Percentiles rank a stretch among this genome's conserved stretches.
phyloP scores from a whole-genome alignment of 2,888 invertebrate genomes.

The Drosophila nr. medialis region DNA sequence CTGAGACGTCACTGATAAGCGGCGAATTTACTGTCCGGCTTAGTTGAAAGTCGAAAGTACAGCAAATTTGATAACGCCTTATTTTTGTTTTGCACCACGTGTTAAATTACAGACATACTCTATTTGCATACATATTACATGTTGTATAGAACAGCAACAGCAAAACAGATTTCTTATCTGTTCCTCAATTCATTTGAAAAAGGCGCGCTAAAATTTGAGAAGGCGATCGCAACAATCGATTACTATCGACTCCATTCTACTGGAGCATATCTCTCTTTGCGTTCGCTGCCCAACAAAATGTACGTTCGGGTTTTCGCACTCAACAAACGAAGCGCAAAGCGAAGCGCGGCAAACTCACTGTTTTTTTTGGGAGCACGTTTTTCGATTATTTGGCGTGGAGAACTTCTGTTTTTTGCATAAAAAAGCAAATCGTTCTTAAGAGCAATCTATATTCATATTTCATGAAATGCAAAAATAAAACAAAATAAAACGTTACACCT shows the following conservation, averaged over 20 bases:
- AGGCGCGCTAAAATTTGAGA: not conserved
- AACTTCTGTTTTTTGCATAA: not conserved
- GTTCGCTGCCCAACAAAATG: not conserved
- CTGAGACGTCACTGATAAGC: conserved; percentile 51
- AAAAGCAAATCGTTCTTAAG: not conserved
- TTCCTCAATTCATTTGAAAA: not conserved
- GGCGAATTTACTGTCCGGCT: not conserved
- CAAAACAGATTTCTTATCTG: conserved; percentile 22
- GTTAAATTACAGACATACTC: not conserved
- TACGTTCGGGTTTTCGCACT: not conserved
- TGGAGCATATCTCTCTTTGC: not conserved
- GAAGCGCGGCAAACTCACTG: not conserved
- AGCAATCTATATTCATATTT: not conserved
- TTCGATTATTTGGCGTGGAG: not conserved
- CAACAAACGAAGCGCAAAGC: not conserved
- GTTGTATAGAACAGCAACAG: conserved; percentile 11
- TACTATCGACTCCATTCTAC: conserved; percentile 27
- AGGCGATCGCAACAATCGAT: conserved; percentile 37
- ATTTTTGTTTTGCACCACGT: not conserved
- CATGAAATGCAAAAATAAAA: not conserved
- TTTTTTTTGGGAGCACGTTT: not conserved
- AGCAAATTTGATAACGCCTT: conserved; percentile 17
- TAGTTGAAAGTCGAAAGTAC: conserved; percentile 48
- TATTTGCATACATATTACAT: conserved; percentile 9
- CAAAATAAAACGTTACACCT: not conserved